Evolutionary conservation across 2,888 invertebrate genomes (phyloP).

Genomic region (Andrena camellia): DNA sequence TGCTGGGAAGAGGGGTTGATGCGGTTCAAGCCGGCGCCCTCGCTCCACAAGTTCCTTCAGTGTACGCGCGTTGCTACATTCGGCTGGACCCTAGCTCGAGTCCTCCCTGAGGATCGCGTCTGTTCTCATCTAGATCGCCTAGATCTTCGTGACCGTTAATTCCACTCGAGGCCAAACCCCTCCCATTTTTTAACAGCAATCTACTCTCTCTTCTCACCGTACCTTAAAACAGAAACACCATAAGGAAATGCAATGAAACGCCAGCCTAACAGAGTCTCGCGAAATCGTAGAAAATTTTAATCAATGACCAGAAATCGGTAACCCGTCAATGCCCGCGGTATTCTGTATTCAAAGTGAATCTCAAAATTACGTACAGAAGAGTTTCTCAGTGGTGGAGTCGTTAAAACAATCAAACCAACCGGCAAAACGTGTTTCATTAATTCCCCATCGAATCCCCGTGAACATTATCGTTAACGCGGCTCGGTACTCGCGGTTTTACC

Average conservation of each 20-base stretch:
- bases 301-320: not conserved
- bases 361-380: not conserved
- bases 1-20: constrained; percentile 76
- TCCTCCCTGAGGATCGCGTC: constrained; percentile 40
- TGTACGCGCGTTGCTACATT: constrained; percentile 81
- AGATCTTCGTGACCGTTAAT: not conserved
- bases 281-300: not conserved
- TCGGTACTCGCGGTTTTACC: not conserved
- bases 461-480: not conserved
- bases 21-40: constrained; percentile 76
- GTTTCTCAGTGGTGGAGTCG: not conserved
- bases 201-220: not conserved
- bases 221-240: not conserved
- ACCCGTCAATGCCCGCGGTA: not conserved
- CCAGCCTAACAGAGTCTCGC: not conserved
- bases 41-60: constrained; percentile 79
- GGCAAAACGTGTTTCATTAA: not conserved
- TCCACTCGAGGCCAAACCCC: not conserved
- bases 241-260: not conserved
- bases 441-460: not conserved
- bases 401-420: not conserved
- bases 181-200: not conserved
- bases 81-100: constrained; percentile 73
- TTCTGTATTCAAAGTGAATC: not conserved
- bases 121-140: not conserved